Base-by-base conservation (phyloP, 2,113 vertebrate genomes). In the Trinectes maculatus region DNA sequence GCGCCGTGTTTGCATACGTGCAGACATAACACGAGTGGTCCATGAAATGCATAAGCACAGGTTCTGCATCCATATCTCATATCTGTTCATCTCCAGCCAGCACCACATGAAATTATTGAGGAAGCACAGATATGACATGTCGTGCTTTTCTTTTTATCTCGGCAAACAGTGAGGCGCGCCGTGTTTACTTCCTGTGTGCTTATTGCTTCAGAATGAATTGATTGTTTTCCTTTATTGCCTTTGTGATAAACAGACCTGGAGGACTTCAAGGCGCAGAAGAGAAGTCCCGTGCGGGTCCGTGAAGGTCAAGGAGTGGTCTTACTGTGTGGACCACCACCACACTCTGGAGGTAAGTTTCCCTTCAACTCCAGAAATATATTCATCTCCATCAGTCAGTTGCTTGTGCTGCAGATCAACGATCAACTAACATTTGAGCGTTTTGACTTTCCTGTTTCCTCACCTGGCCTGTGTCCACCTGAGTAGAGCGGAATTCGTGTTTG, bases 281-380 rank as follows among this genome's bases (percentile, higher is more conserved):
- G 96, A 84, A 98, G 92, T 92, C 95, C 95, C 0, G 97, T 99
- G 66, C 95, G 94, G 0, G 97, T 98, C 8, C 95, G 97, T 6
- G 96, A 95, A 69, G 97, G 97, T 58, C 96, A 98, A 86, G 97
- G 96, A 51, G 96, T 99, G 91, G 97, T 98, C 24, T 89, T 99
- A 26, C 91, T 98, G 7, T 99, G 97, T 3, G 97, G 95, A 2
- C 95, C 96, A 1, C 92, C 92, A 1, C 74, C 80, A 1, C 85
- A 93, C 78, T 89, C 90, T 43, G 92, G 91, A 91, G 97, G 97
- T 98, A 93, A 91, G 82, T 6, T 15, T 34, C 13, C 13, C 2
- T 10, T 66, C 19, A 12, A 44, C 16, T 21, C 6, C 51, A 31
- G 13, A 0, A 7, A 19, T 36, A 37, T 16, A 39, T 13, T 24